Evolutionary conservation across 2,888 invertebrate species (phyloP).

Genomic region (Patella depressa): DNA sequence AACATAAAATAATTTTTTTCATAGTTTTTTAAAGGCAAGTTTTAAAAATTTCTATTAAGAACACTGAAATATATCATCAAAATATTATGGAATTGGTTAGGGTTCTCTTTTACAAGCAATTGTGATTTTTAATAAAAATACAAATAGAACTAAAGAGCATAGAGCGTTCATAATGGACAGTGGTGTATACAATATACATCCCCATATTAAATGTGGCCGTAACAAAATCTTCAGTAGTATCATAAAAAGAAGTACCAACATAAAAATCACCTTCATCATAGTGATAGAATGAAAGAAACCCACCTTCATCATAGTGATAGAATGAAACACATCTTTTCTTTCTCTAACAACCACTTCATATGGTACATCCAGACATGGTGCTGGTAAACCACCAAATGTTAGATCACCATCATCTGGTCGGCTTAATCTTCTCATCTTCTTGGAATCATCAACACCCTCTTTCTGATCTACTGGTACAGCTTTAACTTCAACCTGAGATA

Average conservation of each 20-base stretch:
- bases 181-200: too few relatives aligned
- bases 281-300: conserved; percentile 18
- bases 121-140: too few relatives aligned
- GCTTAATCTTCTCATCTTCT: conserved; percentile 76
- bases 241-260: too few relatives aligned
- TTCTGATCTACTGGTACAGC: conserved; percentile 80
- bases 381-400: conserved; percentile 78
- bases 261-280: too few relatives aligned
- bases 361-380: conserved; percentile 79
- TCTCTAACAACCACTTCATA: conserved; percentile 91
- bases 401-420: conserved; percentile 66
- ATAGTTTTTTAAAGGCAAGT: not conserved
- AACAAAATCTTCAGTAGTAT: too few relatives aligned
- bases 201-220: too few relatives aligned
- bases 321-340: conserved; percentile 89
- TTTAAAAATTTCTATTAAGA: not conserved
- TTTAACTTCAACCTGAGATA: conserved; percentile 78
- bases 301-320: conserved; percentile 95
- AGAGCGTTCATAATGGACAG: too few relatives aligned
- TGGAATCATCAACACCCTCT: conserved; percentile 75
- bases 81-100: too few relatives aligned
- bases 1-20: conserved; percentile 34
- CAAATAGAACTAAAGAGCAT: too few relatives aligned
- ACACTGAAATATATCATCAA: not conserved
- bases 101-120: too few relatives aligned